phyloP scores from a whole-genome alignment of 1,140 invertebrate genomes.

The Drosophila murphyi region DNA sequence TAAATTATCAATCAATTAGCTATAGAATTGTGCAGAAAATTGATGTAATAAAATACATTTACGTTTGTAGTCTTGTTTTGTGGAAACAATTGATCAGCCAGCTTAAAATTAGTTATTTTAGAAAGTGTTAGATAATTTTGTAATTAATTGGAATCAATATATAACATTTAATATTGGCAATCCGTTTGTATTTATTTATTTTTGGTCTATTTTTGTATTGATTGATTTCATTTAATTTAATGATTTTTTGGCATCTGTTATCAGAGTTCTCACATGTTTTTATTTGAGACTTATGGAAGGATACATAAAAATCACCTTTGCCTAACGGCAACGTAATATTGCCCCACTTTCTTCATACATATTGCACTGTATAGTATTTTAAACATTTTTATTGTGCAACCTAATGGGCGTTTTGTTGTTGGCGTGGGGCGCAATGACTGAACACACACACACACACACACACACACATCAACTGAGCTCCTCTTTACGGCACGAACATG shows the following conservation, averaged over 20 bases:
- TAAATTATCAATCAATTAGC: no score
- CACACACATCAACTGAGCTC: slow-evolving; percentile 1
- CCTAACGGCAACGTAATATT: slow-evolving; percentile 29
- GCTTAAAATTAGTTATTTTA: no score
- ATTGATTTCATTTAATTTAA: not conserved
- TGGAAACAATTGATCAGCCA: no score
- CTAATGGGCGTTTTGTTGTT: slow-evolving; percentile 75
- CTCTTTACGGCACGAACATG: slow-evolving; percentile 71
- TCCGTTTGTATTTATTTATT: not conserved
- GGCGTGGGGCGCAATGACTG: slow-evolving; percentile 45
- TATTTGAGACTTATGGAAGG: not conserved
- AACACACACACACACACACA: slow-evolving; percentile 14
- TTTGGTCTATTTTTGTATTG: not conserved
- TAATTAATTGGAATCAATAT: no score
- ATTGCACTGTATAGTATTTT: slow-evolving; percentile 66
- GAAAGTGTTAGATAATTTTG: no score
- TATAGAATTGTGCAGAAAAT: no score
- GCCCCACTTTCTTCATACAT: slow-evolving; percentile 47
- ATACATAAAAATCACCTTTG: slow-evolving; percentile 19
- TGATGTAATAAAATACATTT: no score
- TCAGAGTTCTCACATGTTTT: not conserved
- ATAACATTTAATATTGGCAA: no score
- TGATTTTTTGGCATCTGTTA: no score
- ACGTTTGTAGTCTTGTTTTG: no score
- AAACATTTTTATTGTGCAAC: slow-evolving; percentile 78